A percentile compares a stretch with the other conserved stretches of the same genome.
phyloP scores from a whole-genome alignment of 2,113 vertebrate genomes.

The Menura novaehollandiae region DNA sequence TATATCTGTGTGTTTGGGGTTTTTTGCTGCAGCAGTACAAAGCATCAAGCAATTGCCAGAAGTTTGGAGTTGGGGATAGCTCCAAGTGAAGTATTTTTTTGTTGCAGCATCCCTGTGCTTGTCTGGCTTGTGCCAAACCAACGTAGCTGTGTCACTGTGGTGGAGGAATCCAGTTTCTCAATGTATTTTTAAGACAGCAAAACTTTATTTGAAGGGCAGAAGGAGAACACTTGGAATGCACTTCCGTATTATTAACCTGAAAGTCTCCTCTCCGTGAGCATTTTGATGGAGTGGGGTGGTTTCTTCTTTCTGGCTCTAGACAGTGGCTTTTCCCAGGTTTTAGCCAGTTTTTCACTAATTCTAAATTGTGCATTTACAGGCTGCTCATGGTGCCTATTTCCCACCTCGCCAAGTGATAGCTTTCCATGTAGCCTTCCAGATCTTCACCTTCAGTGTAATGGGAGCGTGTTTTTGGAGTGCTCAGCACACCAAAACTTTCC shows the following conservation, averaged over 20 bases:
- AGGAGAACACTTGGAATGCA: not conserved
- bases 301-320: not conserved
- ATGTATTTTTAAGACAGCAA: not conserved
- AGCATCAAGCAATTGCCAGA: not conserved
- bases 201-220: not conserved
- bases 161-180: not conserved
- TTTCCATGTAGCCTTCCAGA: not conserved
- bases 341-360: not conserved
- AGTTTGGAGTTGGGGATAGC: not conserved
- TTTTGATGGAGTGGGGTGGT: not conserved
- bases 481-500: not conserved
- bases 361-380: not conserved
- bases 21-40: not conserved
- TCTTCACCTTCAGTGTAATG: not conserved
- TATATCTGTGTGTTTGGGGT: accelerated
- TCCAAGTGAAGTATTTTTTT: not conserved
- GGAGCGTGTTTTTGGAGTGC: not conserved
- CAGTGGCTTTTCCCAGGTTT: not conserved
- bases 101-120: not conserved
- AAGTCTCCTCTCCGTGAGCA: accelerated
- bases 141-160: not conserved
- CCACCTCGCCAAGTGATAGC: not conserved
- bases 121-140: not conserved
- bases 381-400: not conserved
- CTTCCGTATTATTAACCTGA: not conserved